Evolutionary conservation across 2,797 vertebrate genomes (phyloP).

Genomic region (Lacerta agilis): DNA sequence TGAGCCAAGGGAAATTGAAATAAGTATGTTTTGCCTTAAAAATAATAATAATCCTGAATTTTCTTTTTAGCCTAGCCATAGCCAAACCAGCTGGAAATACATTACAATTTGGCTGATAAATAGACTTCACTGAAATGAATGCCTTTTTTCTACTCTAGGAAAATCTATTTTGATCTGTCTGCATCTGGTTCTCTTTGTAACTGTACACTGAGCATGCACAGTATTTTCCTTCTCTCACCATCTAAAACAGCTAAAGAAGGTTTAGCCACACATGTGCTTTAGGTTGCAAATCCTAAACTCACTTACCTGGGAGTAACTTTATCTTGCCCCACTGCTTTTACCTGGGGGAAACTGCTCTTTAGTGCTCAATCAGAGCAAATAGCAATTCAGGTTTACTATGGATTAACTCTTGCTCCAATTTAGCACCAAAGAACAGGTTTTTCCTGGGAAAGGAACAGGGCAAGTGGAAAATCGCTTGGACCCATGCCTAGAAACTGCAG

Average conservation of each 20-base stretch:
- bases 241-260: slow-evolving; percentile 51
- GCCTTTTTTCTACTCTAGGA: neutral
- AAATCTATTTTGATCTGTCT: slow-evolving; percentile 47
- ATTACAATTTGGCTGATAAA: slow-evolving; percentile 48
- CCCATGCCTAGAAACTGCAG: too few relatives aligned
- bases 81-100: slow-evolving; percentile 29
- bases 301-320: neutral
- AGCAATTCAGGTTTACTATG: too few relatives aligned
- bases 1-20: slow-evolving; percentile 25
- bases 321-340: too few relatives aligned
- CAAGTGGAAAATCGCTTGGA: too few relatives aligned
- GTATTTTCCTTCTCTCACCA: slow-evolving; percentile 54
- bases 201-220: neutral
- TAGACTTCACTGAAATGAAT: slow-evolving; percentile 2
- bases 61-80: slow-evolving; percentile 34
- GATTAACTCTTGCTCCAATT: too few relatives aligned
- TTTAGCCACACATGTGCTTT: slow-evolving; percentile 30
- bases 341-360: too few relatives aligned
- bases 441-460: too few relatives aligned
- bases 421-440: too few relatives aligned
- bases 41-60: slow-evolving; percentile 3
- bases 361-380: too few relatives aligned
- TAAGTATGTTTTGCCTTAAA: slow-evolving; percentile 17
- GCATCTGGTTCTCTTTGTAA: slow-evolving; percentile 51
- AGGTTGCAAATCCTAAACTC: neutral